These are phyloP conservation scores for Fissipunctia ypsillon DNA, from an alignment of 2,888 invertebrate species.

Conservation along the genomic window DNA sequence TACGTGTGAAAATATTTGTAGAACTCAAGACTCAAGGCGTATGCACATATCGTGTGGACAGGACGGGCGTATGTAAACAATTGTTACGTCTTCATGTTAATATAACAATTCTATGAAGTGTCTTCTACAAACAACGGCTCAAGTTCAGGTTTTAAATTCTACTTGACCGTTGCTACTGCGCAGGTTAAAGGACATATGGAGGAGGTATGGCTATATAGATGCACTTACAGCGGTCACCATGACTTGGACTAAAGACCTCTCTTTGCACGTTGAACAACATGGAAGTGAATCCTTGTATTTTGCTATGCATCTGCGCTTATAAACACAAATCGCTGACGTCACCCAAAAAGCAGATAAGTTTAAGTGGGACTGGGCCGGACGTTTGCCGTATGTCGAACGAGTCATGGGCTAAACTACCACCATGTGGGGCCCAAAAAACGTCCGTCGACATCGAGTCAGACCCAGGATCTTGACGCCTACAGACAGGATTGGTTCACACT, in stretches of 20 bases:
- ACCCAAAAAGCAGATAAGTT: too few species aligned
- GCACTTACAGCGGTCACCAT: neutral
- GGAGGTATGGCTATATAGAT: neutral
- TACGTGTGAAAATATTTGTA: slow-evolving; percentile 37
- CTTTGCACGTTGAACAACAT: neutral
- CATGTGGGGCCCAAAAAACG: too few species aligned
- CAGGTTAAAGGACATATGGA: too few species aligned
- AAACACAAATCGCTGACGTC: too few species aligned
- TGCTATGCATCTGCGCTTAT: too few species aligned
- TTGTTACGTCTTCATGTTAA: slow-evolving; percentile 21
- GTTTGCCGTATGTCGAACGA: too few species aligned
- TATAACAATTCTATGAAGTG: slow-evolving; percentile 26
- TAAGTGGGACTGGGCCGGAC: too few species aligned
- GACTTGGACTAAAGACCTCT: neutral
- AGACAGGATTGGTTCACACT: too few species aligned
- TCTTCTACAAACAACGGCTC: slow-evolving; percentile 37
- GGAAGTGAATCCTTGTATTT: too few species aligned
- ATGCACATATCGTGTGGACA: slow-evolving; percentile 20
- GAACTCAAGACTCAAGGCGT: slow-evolving; percentile 19
- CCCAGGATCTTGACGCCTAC: too few species aligned
- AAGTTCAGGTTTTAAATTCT: slow-evolving; percentile 2
- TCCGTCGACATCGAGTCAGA: too few species aligned
- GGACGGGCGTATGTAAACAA: slow-evolving; percentile 36
- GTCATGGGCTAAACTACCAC: too few species aligned
- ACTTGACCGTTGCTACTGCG: slow-evolving; percentile 19